Percentiles rank a stretch among this genome's conserved stretches.
phyloP scores from a whole-genome alignment of 2,113 vertebrate species.

The Eolophus roseicapilla region DNA sequence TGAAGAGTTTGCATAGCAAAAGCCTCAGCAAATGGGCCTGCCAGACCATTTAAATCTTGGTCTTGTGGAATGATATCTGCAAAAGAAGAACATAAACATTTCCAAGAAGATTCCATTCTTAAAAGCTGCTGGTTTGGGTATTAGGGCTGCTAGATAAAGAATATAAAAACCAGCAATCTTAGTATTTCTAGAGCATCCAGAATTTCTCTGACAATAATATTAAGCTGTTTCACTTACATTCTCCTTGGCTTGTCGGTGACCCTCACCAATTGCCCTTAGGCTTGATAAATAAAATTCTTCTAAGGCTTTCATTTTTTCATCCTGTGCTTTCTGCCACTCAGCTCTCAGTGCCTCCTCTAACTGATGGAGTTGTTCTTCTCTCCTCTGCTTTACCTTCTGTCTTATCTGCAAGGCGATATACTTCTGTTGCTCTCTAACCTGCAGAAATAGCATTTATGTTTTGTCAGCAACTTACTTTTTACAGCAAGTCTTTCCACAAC shows the following conservation, averaged over 20 bases:
- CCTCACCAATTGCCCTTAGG: slow-evolving; percentile 82
- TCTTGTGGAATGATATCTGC: neutral
- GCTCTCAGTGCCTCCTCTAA: slow-evolving; percentile 79
- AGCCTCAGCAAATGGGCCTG: neutral
- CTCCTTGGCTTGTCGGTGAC: slow-evolving; percentile 86
- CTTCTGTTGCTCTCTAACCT: slow-evolving; percentile 96
- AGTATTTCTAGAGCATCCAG: neutral
- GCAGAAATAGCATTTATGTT: neutral
- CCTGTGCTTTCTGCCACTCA: slow-evolving; percentile 84
- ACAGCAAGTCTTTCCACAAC: neutral
- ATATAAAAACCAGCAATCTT: neutral
- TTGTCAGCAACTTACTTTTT: neutral
- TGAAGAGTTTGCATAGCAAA: neutral
- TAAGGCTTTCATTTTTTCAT: slow-evolving; percentile 78
- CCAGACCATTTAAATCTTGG: neutral
- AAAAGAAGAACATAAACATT: neutral
- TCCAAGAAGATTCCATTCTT: neutral
- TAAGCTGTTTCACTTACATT: slow-evolving; percentile 76
- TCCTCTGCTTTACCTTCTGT: slow-evolving; percentile 81
- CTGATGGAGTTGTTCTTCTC: slow-evolving; percentile 76
- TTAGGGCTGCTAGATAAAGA: neutral
- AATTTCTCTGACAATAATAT: neutral
- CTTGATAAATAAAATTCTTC: slow-evolving; percentile 83
- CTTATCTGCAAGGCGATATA: slow-evolving; percentile 83
- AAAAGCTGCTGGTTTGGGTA: neutral